Evolutionary conservation across 2,113 vertebrate species (phyloP), one percentile per base, ranked within the genome.

Genomic region (Apteryx mantelli): DNA sequence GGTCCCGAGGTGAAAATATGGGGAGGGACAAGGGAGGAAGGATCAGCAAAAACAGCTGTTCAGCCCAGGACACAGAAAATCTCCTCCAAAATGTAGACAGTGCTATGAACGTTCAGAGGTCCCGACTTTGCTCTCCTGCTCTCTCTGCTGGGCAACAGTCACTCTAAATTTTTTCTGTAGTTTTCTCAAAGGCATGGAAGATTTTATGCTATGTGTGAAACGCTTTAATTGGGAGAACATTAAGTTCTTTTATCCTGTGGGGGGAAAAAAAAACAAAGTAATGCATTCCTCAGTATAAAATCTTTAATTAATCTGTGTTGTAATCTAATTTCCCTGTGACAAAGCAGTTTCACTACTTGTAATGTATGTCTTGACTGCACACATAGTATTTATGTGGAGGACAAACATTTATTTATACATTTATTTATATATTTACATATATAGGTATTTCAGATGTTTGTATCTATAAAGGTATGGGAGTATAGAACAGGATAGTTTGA

Each of bases 171-270:
- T 92, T 60, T 42, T n/a, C 0, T 58, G 16, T 22, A 46, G 24
- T 11, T 91, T 50, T 58, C 60, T 13, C 9, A 4, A 28, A 34
- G 5, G 4, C 1, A 8, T 18, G 7, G 7, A 68, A 53, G 78
- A 48, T 11, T 20, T 81, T 38, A 7, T 17, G 9, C 28, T 65
- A 61, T 14, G 17, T 38, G 4, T 65, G 34, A 48, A 91, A 61
- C 7, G 42, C 9, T 40, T 69, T 30, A 30, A 10, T 5, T 30
- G 22, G 6, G 8, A 10, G 36, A 88, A 44, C 20, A 11, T 2
- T 4, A 58, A 1, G 22, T 5, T 1, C 0, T 13, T 78, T 8
- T 58, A 30, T 24, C 26, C 11, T n/a, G 9, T 68, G 64, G 55
- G 28, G 26, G 6, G 30, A 56, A 56, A 56, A 92, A 86, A 55